These are phyloP conservation scores for Silurus aristotelis DNA, from an alignment of 2,797 vertebrate genomes.

Conservation along the genomic window DNA sequence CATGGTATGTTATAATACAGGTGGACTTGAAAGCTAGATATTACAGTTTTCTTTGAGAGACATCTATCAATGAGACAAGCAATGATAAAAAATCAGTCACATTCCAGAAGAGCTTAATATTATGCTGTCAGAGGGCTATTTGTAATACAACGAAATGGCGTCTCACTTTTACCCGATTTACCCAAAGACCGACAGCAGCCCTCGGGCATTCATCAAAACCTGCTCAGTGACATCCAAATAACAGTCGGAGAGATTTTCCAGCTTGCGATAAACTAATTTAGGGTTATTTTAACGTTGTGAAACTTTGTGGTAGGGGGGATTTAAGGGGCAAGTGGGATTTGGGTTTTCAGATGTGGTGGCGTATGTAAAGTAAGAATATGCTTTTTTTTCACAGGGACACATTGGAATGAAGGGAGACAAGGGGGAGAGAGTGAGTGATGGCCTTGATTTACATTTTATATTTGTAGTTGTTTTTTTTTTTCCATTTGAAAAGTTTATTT, in stretches of 20 bases:
- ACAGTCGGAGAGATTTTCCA: slow-evolving; percentile 20
- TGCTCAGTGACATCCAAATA: slow-evolving; percentile 6
- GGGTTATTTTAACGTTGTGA: slow-evolving; percentile 23
- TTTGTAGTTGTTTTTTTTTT: not conserved
- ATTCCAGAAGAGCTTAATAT: slow-evolving; percentile 29
- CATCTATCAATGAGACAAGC: slow-evolving; percentile 9
- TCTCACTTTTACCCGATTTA: slow-evolving; percentile 16
- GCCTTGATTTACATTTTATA: slow-evolving; percentile 29
- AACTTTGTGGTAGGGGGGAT: slow-evolving; percentile 3
- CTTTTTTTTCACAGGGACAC: slow-evolving; percentile 77
- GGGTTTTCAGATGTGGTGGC: slow-evolving; percentile 6
- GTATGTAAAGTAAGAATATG: slow-evolving; percentile 28
- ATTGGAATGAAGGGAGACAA: slow-evolving; percentile 92
- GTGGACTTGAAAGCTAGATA: slow-evolving; percentile 6
- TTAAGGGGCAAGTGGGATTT: not conserved
- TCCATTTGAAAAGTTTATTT: not conserved
- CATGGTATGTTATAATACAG: not conserved
- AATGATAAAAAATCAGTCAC: slow-evolving; percentile 12
- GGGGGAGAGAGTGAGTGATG: slow-evolving; percentile 89
- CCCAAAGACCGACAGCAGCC: slow-evolving; percentile 7
- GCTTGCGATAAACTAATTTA: slow-evolving; percentile 20
- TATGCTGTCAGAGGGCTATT: slow-evolving; percentile 21
- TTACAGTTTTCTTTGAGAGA: slow-evolving; percentile 3
- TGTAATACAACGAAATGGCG: not conserved
- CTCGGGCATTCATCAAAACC: slow-evolving; percentile 2